These are phyloP conservation scores for Falcunculus frontatus DNA, from an alignment of 2,113 vertebrate species.

Conservation along the genomic window DNA sequence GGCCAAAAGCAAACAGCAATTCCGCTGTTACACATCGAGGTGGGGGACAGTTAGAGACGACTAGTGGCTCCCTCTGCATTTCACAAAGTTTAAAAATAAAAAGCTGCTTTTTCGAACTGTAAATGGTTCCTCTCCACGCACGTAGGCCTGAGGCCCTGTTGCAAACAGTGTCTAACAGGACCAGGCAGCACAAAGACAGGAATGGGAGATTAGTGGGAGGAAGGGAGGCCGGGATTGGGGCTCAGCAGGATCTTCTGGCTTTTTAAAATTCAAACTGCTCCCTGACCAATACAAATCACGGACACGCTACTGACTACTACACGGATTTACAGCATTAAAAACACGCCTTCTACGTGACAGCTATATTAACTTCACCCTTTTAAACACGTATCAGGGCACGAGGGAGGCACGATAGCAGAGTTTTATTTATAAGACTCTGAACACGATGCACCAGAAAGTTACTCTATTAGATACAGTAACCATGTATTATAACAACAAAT, in stretches of 20 bases:
- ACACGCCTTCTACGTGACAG: conserved; percentile 74
- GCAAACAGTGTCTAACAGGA: conserved; percentile 64
- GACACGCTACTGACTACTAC: conserved; percentile 77
- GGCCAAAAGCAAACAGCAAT: neutral
- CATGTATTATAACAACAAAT: neutral
- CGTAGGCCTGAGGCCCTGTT: conserved; percentile 8
- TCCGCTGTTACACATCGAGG: neutral
- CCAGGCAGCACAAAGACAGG: conserved; percentile 83
- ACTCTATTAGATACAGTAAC: conserved; percentile 1
- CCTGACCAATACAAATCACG: conserved; percentile 79
- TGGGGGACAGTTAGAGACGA: conserved; percentile 28
- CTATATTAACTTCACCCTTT: conserved; percentile 77
- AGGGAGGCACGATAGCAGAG: neutral
- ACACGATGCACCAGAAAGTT: conserved; percentile 54
- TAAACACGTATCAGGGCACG: conserved; percentile 49
- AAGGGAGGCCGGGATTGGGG: conserved; percentile 77
- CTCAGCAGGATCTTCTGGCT: conserved; percentile 79
- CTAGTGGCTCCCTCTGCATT: conserved; percentile 4
- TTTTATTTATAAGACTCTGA: conserved; percentile 6
- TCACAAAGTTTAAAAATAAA: conserved; percentile 51
- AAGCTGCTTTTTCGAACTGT: conserved; percentile 38
- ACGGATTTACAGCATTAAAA: conserved; percentile 80
- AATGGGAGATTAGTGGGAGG: conserved; percentile 79
- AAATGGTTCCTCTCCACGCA: conserved; percentile 47
- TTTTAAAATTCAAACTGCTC: conserved; percentile 83